phyloP scores from a whole-genome alignment of 2,888 invertebrate species.

The Tortricodes alternella region DNA sequence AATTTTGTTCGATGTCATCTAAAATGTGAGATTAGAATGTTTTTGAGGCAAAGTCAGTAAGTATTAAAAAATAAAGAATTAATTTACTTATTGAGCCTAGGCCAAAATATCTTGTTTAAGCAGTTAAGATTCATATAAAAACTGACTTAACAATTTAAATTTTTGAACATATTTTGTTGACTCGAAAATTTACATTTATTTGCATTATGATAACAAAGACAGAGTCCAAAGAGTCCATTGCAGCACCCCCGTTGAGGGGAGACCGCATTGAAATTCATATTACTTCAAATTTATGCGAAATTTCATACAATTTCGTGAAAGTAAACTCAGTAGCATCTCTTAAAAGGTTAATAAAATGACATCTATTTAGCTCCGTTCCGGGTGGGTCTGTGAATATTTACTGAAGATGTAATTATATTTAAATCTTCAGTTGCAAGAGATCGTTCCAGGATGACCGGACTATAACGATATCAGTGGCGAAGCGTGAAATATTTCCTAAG shows the following conservation, averaged over 20 bases:
- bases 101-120: no score
- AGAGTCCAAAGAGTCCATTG: slow-evolving; percentile 41
- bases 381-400: neutral
- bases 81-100: no score
- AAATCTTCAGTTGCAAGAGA: no score
- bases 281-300: slow-evolving; percentile 47
- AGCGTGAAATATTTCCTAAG: no score
- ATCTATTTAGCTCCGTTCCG: neutral
- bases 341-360: slow-evolving; percentile 9
- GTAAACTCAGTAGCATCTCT: slow-evolving; percentile 29
- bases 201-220: slow-evolving; percentile 52
- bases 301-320: slow-evolving; percentile 35
- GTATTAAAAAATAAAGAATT: no score
- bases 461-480: no score
- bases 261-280: slow-evolving; percentile 48
- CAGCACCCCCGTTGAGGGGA: slow-evolving; percentile 41
- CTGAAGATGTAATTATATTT: no score
- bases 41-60: no score
- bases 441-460: no score
- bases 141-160: neutral
- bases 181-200: slow-evolving; percentile 52
- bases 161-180: slow-evolving; percentile 38
- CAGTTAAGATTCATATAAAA: neutral
- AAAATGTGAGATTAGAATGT: no score
- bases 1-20: no score